Evolutionary conservation across 1,140 invertebrate species (phyloP).

Genomic region (Drosophila ironensis): DNA sequence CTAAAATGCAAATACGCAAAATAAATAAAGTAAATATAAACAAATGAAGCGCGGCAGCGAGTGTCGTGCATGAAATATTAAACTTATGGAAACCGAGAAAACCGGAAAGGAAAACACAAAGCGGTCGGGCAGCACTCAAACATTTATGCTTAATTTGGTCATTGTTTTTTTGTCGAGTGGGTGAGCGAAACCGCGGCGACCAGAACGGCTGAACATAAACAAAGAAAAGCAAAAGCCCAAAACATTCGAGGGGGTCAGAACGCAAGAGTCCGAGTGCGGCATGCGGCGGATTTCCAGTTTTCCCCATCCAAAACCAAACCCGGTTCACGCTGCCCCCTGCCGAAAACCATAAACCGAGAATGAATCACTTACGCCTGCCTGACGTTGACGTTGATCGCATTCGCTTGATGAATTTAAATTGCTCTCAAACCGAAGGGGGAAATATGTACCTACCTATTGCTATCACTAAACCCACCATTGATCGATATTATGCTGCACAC

Average conservation of each 20-base stretch:
- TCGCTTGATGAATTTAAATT: constrained; percentile 40
- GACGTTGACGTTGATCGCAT: constrained; percentile 22
- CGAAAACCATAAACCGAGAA: background rate
- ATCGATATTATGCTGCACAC: too few relatives aligned
- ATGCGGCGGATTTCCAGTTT: background rate
- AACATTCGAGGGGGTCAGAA: constrained; percentile 18
- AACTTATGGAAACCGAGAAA: constrained; percentile 24
- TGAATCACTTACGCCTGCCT: constrained; percentile 26
- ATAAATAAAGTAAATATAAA: constrained; percentile 45
- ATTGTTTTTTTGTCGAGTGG: constrained; percentile 14
- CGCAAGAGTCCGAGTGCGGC: background rate
- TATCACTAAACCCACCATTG: too few relatives aligned
- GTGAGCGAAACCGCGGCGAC: background rate
- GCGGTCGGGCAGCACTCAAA: constrained; percentile 12
- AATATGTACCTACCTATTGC: background rate
- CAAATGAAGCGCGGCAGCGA: constrained; percentile 19
- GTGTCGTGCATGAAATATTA: constrained; percentile 42
- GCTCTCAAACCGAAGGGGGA: constrained; percentile 7
- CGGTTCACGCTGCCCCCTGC: background rate
- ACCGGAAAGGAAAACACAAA: constrained; percentile 43
- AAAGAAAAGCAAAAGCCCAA: constrained; percentile 8
- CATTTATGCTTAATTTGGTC: constrained; percentile 35
- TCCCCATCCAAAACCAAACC: background rate
- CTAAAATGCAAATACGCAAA: constrained; percentile 65
- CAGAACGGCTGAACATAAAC: constrained; percentile 1